Evolutionary conservation across 2,797 vertebrate genomes (phyloP), one percentile per base, ranked within the genome.

Genomic region (Telmatherina bonti): DNA sequence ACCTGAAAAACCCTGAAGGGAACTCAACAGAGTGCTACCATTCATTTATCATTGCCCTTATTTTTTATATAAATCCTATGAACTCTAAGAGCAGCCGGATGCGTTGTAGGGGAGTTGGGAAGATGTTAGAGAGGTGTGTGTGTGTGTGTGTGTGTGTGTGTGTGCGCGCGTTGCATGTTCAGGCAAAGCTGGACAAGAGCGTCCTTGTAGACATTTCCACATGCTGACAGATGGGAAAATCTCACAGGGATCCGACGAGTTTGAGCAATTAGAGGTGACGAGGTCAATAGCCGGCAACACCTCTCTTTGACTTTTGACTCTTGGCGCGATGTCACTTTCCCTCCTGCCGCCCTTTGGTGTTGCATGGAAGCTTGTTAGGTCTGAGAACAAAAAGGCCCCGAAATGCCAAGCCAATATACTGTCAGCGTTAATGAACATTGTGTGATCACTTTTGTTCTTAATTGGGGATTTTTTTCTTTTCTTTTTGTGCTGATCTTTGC

Each of bases 341-440:
- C 56, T 35, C 67, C 65, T 0, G 29, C 52, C 54, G 67, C 52
- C 66, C 79, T 69, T 59, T 35, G 68, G 55, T 64, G 72, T 54
- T 69, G 65, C 71, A 67, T 3, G 67, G 79, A 82, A 87, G 82
- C 83, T 89, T 81, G 85, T 90, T 88, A 88, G 79, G 82, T 79
- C 75, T 87, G 76, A 41, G 70, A 78, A 78, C 68, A 54, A 78
- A 57, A 87, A 82, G 64, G 38, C 69, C 70, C 72, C 54, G 45
- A 92, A 90, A 92, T 86, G 86, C 84, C 88, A 90, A 85, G 68
- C 75, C 82, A 29, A 74, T 85, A 83, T 67, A 78, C 67, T 60
- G 24, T 87, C 76, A 76, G 79, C 61, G 1, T 77, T 87, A 89
- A 92, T 88, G 84, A 90, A 89, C 78, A 74, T 85, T 85, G 79